Evolutionary conservation across 2,888 invertebrate species (phyloP).

Genomic region (Pammene fasciana): DNA sequence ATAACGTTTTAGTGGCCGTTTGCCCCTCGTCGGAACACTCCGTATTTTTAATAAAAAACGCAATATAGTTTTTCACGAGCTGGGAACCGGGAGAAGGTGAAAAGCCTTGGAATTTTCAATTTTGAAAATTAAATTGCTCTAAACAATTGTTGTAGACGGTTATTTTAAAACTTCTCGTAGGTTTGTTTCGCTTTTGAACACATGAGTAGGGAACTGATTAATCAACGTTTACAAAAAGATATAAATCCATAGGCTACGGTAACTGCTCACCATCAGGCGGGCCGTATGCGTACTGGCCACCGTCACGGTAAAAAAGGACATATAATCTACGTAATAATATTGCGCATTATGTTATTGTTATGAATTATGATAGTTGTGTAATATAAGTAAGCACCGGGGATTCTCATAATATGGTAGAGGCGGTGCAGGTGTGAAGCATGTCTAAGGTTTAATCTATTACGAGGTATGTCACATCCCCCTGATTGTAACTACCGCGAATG

Average conservation of each 20-base stretch:
- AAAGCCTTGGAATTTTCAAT: conserved; percentile 69
- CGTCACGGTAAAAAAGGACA: too few relatives aligned
- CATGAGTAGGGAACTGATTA: background rate
- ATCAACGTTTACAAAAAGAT: background rate
- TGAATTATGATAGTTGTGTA: conserved; percentile 3
- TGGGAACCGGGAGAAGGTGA: conserved; percentile 53
- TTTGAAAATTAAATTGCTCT: conserved; percentile 64
- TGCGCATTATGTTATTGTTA: background rate
- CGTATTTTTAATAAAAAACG: conserved; percentile 78
- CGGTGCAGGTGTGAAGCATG: conserved; percentile 4
- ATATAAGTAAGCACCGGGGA: background rate
- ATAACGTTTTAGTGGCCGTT: conserved; percentile 80
- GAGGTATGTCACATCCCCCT: conserved; percentile 56
- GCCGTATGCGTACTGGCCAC: too few relatives aligned
- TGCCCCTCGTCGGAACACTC: conserved; percentile 75
- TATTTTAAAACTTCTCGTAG: conserved; percentile 32
- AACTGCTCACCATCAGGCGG: too few relatives aligned
- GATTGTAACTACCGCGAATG: conserved; percentile 62
- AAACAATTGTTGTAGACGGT: conserved; percentile 51
- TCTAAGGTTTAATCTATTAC: conserved; percentile 45
- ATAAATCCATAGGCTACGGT: too few relatives aligned
- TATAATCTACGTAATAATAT: background rate
- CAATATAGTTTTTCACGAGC: conserved; percentile 74
- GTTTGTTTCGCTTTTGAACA: conserved; percentile 10
- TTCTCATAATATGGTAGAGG: background rate